Evolutionary conservation across 2,113 vertebrate genomes (phyloP).

Genomic region (Scartelaos histophorus): DNA sequence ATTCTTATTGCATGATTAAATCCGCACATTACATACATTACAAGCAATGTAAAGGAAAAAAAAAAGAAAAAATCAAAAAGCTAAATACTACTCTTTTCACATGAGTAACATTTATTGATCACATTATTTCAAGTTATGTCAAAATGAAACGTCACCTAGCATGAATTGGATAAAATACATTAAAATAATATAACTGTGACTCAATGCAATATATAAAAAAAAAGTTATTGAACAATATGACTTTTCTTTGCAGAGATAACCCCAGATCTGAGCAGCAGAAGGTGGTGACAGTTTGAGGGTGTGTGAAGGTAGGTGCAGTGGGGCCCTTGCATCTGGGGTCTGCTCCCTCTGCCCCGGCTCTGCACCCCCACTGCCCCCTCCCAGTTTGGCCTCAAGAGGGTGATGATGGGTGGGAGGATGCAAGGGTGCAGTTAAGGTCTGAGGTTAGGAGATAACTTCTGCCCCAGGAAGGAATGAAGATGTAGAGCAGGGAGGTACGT

Average conservation of each 20-base stretch:
- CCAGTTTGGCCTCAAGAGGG: slow-evolving; percentile 66
- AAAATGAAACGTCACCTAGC: no score
- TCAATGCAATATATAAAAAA: no score
- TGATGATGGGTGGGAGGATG: slow-evolving; percentile 64
- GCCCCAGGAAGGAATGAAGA: slow-evolving; percentile 19
- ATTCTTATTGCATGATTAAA: no score
- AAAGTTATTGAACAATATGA: no score
- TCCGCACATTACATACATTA: no score
- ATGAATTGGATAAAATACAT: no score
- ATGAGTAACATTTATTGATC: no score
- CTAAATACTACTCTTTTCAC: no score
- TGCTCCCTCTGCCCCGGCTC: slow-evolving; percentile 46
- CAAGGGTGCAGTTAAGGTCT: slow-evolving; percentile 37
- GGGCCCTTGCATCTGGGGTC: slow-evolving; percentile 64
- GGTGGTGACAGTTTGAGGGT: slow-evolving; percentile 78
- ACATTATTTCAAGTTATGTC: no score
- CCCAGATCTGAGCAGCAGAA: slow-evolving; percentile 46
- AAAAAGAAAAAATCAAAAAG: no score
- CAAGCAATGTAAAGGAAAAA: not conserved
- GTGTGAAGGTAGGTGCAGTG: slow-evolving; percentile 60
- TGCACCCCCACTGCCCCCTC: slow-evolving; percentile 48
- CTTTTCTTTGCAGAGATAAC: slow-evolving; percentile 54
- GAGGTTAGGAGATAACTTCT: slow-evolving; percentile 40
- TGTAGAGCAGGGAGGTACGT: not conserved
- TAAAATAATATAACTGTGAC: slow-evolving; percentile 8